A percentile compares a stretch with the other conserved stretches of the same genome.
Evolutionary conservation across 2,888 invertebrate species (phyloP).

Genomic region (Papilio protenor): DNA sequence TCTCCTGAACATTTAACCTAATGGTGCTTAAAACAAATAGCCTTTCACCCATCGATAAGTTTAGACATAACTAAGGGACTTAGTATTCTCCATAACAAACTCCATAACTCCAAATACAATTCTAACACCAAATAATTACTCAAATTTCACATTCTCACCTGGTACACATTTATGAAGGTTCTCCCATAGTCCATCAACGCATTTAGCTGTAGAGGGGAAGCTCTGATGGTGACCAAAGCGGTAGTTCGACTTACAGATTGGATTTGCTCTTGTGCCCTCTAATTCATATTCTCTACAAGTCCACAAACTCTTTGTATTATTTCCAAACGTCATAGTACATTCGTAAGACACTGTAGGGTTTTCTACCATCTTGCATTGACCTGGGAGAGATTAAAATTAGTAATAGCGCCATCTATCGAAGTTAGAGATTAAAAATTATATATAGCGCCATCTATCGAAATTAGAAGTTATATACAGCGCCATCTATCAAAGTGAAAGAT

Average conservation of each 20-base stretch:
- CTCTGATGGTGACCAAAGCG: not conserved
- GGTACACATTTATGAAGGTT: conserved; percentile 45
- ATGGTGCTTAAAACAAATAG: no score
- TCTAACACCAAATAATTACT: no score
- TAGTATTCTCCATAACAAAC: no score
- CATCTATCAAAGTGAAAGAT: no score
- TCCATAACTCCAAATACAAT: no score
- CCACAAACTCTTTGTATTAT: conserved; percentile 11
- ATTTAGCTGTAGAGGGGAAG: conserved; percentile 39
- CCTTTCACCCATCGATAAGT: no score
- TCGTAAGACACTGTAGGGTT: conserved; percentile 30
- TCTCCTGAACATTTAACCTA: no score
- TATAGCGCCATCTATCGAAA: no score
- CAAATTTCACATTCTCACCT: conserved; percentile 38
- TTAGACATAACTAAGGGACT: no score
- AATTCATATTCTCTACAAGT: conserved; percentile 14
- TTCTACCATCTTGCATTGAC: conserved; percentile 14
- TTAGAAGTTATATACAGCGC: no score
- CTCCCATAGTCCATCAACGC: conserved; percentile 48
- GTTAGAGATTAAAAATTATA: no score
- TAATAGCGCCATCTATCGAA: not conserved
- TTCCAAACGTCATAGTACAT: not conserved
- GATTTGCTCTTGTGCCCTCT: conserved; percentile 39
- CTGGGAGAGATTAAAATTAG: not conserved
- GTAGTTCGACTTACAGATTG: conserved; percentile 44